Base-by-base conservation (phyloP, 2,797 vertebrate species). In the Enteromius mattozi region DNA sequence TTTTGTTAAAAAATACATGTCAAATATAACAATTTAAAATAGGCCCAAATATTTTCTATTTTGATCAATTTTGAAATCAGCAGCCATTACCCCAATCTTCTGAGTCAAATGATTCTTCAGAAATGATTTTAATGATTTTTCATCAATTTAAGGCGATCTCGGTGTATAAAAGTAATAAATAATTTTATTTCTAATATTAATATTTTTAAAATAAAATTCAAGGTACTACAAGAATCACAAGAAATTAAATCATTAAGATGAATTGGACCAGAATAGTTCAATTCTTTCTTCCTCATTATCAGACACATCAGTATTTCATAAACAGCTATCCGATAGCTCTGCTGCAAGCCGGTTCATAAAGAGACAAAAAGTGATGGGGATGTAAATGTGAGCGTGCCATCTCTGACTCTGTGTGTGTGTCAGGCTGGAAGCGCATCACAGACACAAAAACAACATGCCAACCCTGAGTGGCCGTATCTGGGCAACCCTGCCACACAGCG, bases 401-500 rank as follows among this genome's bases (percentile, higher is more conserved):
- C 74, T 72, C 70, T 42, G 82, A 24, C 80, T 83, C 81, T 83
- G 74, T 84, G 86, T 84, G 76, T 86, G 74, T 86, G 86, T 87
- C 86, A 84, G 81, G 81, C 59, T 68, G 74, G 61, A 86, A 80
- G 83, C 76, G 75, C 70, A 51, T 76, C 27, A 71, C 86, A 83
- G 88, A 88, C 81, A 85, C 51, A 83, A 70, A 82, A 87, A 90
- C 90, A 91, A 91, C 94, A 92, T 94, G 94, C 92, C 93, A 93
- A 91, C 89, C 92, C 92, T 90, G 89, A 92, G 87, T 92, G 91
- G 90, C 90, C 71, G 93, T 97, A 94, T 94, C 96, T 88, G 88
- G 94, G 95, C 94, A 97, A 97, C 96, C 85, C 87, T 96, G 95
- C 92, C 96, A 95, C 79, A 78, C 83, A 88, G 65, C 87, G 71